phyloP scores from a whole-genome alignment of 2,797 vertebrate genomes.

The Spinibarbus caldwelli region DNA sequence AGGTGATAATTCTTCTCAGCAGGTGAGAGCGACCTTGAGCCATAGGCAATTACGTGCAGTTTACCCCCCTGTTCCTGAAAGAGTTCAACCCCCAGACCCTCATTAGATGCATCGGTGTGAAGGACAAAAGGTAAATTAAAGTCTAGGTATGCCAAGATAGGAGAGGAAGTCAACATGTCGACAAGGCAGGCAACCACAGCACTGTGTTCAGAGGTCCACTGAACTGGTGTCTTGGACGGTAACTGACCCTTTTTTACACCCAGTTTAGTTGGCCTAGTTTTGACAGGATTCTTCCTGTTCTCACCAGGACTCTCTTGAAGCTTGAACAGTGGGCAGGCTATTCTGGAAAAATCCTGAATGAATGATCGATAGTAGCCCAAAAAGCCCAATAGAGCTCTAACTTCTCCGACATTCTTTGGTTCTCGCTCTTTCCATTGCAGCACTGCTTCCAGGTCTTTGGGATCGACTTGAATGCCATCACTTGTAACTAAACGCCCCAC shows the following conservation, averaged over 20 bases:
- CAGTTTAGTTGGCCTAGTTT: background rate
- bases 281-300: background rate
- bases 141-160: conserved; percentile 16
- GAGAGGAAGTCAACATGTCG: conserved; percentile 5
- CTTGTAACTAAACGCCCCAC: too few species aligned
- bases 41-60: background rate
- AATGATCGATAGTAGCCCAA: background rate
- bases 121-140: conserved; percentile 19
- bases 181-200: background rate
- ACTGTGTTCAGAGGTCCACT: background rate
- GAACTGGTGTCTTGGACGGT: background rate
- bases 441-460: background rate
- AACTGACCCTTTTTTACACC: background rate
- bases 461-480: too few species aligned
- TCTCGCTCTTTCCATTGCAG: background rate
- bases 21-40: background rate
- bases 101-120: conserved; percentile 6
- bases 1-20: background rate
- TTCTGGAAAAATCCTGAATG: background rate
- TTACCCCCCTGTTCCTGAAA: conserved; percentile 24
- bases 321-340: background rate
- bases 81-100: conserved; percentile 20
- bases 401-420: background rate
- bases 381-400: background rate
- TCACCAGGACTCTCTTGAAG: background rate